Percentiles rank a stretch among this genome's conserved stretches.
Evolutionary conservation across 2,888 invertebrate species (phyloP).

Genomic region (Blastobasis adustella): DNA sequence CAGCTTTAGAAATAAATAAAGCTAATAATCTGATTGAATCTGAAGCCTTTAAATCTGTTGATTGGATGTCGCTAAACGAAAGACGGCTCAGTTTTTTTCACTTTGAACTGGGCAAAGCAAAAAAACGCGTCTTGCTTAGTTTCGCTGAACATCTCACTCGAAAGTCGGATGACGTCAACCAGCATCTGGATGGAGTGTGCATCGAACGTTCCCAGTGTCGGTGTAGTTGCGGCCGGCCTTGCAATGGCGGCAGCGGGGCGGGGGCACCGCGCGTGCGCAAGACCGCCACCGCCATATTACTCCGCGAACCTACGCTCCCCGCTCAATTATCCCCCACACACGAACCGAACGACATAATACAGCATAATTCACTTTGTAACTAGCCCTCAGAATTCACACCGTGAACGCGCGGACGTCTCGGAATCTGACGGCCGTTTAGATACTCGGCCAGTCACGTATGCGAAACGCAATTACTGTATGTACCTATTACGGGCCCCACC

Average conservation of each 20-base stretch:
- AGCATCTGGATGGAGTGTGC: no score
- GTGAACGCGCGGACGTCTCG: background rate
- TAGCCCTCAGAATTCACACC: background rate
- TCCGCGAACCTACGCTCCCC: slow-evolving; percentile 43
- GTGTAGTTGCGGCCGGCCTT: background rate
- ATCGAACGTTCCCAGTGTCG: no score
- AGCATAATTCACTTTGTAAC: slow-evolving; percentile 17
- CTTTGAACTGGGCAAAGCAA: no score
- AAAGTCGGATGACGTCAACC: no score
- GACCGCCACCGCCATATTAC: slow-evolving; percentile 43
- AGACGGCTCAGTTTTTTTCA: no score
- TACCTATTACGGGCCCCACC: slow-evolving; percentile 8
- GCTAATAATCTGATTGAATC: no score
- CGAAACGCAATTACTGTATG: slow-evolving; percentile 7
- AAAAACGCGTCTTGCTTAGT: no score
- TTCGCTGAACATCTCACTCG: no score
- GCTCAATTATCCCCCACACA: slow-evolving; percentile 57
- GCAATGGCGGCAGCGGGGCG: slow-evolving; percentile 24
- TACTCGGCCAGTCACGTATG: slow-evolving; percentile 17
- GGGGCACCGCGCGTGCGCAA: slow-evolving; percentile 41
- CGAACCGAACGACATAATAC: slow-evolving; percentile 29
- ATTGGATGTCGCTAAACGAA: no score
- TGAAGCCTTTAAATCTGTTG: no score
- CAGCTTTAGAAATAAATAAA: no score
- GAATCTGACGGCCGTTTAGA: slow-evolving; percentile 1